A percentile compares a stretch with the other conserved stretches of the same genome.
These are phyloP conservation scores for Chloromyia formosa DNA, from an alignment of 2,888 invertebrate genomes.

Conservation along the genomic window DNA sequence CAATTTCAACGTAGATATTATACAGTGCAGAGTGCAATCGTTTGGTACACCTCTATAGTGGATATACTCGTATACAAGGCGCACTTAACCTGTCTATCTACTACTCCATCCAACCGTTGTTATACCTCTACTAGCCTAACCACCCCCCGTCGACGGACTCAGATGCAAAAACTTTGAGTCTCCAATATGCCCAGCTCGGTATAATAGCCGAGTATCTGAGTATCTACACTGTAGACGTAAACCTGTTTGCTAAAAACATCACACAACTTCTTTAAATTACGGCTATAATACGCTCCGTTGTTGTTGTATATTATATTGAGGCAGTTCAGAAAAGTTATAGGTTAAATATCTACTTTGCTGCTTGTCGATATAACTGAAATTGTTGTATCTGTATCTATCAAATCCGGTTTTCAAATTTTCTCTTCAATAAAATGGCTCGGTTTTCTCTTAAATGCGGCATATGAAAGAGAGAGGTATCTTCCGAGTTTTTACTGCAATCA, in stretches of 20 bases:
- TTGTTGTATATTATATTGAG: not conserved
- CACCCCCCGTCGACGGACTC: too few species aligned
- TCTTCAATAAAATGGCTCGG: not conserved
- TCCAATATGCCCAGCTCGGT: not conserved
- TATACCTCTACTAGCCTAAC: too few species aligned
- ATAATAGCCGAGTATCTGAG: not conserved
- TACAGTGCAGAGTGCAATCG: not conserved
- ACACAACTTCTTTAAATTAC: slow-evolving; percentile 30
- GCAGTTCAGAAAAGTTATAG: slow-evolving; percentile 35
- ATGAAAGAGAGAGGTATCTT: not conserved
- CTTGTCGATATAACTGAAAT: slow-evolving; percentile 28
- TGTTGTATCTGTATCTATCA: slow-evolving; percentile 34
- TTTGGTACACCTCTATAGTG: slow-evolving; percentile 5
- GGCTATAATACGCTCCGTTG: slow-evolving; percentile 11
- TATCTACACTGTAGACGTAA: slow-evolving; percentile 6
- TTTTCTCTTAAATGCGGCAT: not conserved
- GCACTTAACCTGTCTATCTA: too few species aligned
- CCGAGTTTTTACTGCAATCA: slow-evolving; percentile 3
- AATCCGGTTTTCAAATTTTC: slow-evolving; percentile 24
- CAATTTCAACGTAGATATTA: not conserved
- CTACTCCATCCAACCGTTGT: too few species aligned
- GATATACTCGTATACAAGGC: too few species aligned
- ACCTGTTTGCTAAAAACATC: slow-evolving; percentile 22
- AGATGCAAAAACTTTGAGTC: not conserved
- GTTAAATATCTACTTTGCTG: slow-evolving; percentile 28